phyloP scores from a whole-genome alignment of 2,797 vertebrate species.

The Bradypus variegatus region DNA sequence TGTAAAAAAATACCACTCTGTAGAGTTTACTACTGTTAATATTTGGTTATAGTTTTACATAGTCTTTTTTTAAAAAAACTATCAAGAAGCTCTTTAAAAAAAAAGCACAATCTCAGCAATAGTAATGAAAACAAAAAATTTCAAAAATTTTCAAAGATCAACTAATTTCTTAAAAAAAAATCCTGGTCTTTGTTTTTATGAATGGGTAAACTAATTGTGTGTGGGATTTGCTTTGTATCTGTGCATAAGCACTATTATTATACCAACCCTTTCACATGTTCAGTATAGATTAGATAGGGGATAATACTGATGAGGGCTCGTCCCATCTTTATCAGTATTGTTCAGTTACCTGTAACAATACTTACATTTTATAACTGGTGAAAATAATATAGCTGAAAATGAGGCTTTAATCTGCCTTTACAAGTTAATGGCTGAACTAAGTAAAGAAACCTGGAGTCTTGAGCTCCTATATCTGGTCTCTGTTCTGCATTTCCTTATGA shows the following conservation, averaged over 20 bases:
- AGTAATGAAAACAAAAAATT: background rate
- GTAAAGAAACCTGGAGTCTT: background rate
- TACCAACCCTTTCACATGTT: background rate
- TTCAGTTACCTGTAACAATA: background rate
- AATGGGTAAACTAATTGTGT: background rate
- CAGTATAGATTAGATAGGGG: no score
- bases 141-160: background rate
- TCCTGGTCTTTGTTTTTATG: background rate
- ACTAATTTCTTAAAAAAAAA: background rate
- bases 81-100: background rate
- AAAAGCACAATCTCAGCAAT: background rate
- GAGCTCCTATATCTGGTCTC: background rate
- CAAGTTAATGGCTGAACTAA: background rate
- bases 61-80: background rate
- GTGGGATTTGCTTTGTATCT: accelerated
- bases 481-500: background rate
- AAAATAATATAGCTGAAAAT: background rate
- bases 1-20: background rate
- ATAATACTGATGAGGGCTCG: background rate
- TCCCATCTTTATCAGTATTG: background rate
- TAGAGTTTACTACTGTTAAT: background rate
- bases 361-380: background rate
- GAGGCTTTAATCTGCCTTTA: background rate
- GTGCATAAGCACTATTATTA: background rate
- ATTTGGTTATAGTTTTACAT: background rate